These are phyloP conservation scores for Agrotis ipsilon DNA, from an alignment of 2,888 invertebrate species.

Conservation along the genomic window DNA sequence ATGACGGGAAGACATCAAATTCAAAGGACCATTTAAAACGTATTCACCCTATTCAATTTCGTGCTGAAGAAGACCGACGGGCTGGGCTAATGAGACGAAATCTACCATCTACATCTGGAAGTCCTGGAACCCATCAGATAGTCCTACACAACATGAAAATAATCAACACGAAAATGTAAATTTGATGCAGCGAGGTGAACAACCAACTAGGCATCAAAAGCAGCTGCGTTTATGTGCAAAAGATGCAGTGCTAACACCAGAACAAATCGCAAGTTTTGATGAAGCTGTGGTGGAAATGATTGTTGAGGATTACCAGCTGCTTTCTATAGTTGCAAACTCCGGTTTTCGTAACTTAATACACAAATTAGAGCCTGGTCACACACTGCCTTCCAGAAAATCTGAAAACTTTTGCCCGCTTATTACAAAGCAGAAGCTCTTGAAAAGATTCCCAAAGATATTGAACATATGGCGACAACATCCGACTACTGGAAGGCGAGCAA, in stretches of 20 bases:
- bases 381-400: slow-evolving; percentile 1
- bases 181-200: neutral
- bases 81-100: too few relatives aligned
- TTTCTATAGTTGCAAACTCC: neutral
- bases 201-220: neutral
- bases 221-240: slow-evolving; percentile 3
- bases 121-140: neutral
- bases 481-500: slow-evolving; percentile 2
- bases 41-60: slow-evolving; percentile 4
- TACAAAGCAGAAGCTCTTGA: neutral
- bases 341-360: slow-evolving; percentile 3
- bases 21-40: slow-evolving; percentile 1
- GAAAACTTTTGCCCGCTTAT: slow-evolving; percentile 2
- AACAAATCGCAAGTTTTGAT: neutral
- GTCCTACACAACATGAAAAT: neutral
- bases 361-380: neutral
- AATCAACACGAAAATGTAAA: neutral
- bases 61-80: too few relatives aligned
- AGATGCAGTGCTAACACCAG: neutral
- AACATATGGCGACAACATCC: neutral
- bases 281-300: slow-evolving; percentile 8
- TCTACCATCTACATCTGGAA: slow-evolving; percentile 3
- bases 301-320: neutral
- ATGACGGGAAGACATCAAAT: neutral
- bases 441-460: neutral